Evolutionary conservation across 2,113 vertebrate genomes (phyloP).

Genomic region (Numenius arquata): DNA sequence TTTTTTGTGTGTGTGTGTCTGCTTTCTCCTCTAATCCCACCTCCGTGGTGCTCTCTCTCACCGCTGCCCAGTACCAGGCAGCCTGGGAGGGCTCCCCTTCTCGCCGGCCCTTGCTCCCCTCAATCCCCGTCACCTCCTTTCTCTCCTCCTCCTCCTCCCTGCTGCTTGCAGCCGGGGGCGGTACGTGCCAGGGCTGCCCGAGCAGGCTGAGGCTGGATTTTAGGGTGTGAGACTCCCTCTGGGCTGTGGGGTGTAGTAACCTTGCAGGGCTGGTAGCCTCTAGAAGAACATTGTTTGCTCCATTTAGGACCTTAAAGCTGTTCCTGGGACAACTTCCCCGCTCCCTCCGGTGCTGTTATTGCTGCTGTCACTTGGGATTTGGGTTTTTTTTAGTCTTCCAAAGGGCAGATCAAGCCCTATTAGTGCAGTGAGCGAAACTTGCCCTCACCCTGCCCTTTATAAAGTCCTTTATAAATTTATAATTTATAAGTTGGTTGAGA

Average conservation of each 20-base stretch:
- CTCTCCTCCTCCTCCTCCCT: not conserved
- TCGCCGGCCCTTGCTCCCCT: not conserved
- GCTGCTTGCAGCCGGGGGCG: not conserved
- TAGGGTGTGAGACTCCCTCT: not conserved
- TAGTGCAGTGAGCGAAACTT: not conserved
- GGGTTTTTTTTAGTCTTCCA: not conserved
- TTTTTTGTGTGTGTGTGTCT: no score
- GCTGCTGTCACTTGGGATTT: not conserved
- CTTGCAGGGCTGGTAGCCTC: not conserved
- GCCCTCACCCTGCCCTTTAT: not conserved
- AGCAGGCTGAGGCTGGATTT: slow-evolving; percentile 5
- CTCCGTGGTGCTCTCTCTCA: accelerated
- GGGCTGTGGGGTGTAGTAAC: not conserved
- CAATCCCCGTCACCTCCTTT: not conserved
- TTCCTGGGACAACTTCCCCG: accelerated
- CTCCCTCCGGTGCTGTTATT: not conserved
- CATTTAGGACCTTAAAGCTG: not conserved
- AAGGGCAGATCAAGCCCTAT: not conserved
- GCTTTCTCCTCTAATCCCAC: not conserved
- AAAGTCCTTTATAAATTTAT: not conserved
- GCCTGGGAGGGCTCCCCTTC: not conserved
- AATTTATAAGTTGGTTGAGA: not conserved
- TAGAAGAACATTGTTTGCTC: not conserved
- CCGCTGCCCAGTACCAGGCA: not conserved
- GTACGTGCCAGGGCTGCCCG: accelerated